Evolutionary conservation across 2,113 vertebrate genomes (phyloP), one percentile per base, ranked within the genome.

Genomic region (Athene noctua): DNA sequence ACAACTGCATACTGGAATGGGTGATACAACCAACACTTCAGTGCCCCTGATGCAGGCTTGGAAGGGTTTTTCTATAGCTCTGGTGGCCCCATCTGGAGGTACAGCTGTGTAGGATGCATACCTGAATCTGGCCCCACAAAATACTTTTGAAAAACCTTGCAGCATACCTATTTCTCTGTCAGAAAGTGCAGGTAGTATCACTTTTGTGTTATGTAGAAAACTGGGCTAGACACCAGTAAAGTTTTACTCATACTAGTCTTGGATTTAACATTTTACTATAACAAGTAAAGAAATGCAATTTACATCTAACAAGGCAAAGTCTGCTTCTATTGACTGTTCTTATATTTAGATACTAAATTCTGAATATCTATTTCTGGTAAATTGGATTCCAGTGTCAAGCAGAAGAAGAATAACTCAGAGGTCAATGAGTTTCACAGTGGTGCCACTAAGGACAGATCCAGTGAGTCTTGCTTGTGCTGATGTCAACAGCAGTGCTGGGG

Each of bases 281-380:
- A 51, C 32, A 85, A 87, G 47, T 66, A 81, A 86, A 74, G 52
- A 90, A 93, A 74, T 15, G 23, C 62, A 73, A 32, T 75, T 82
- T 80, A 44, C 40, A 52, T 68, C 80, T 65, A 86, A 61, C 36
- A 52, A 34, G 12, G 34, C 49, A 70, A 68, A 94, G 71, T 21
- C 75, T 90, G 75, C 66, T 91, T 87, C 93, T 90, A 4, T 80
- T 94, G 91, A 61, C 55, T 86, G 11, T 44, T 61, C 78, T 75
- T 78, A 42, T 63, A 61, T 77, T 94, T 88, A 80, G 74, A 44
- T 85, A 52, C 79, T 62, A 93, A 96, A 83, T 52, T 66, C 80
- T 86, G 88, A 82, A 34, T 91, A 72, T 84, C 84, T 85, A 3
- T 89, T 91, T 87, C 92, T 92, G 75, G 62, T 86, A 57, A 70